Evolutionary conservation across 2,888 invertebrate species (phyloP), one percentile per base, ranked within the genome.

Genomic region (Beris morrisii): DNA sequence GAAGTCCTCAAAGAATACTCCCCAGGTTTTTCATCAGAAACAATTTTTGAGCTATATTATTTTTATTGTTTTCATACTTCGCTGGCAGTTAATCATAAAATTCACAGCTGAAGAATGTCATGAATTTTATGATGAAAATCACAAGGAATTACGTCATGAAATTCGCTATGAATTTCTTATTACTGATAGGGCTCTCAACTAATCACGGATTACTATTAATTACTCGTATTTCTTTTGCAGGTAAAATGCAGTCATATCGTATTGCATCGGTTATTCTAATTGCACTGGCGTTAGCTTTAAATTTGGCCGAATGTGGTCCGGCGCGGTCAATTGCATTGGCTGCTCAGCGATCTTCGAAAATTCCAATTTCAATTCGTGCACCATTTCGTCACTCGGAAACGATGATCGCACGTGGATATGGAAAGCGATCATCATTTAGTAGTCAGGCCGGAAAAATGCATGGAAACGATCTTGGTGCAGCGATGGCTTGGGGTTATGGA

Each of bases 331-430:
- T 72, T 54, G 71, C 71, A 58, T 52, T 64, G 38, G 70, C 69
- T 50, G 67, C 70, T 50, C 66, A 46, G 9, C 57, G 68, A 15
- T 67, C 66, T 13, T 57, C 66, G n/a, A 73, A 72, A 44, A 73
- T 72, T 59, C 73, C 73, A 32, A 70, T 74, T 4, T 71, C 72
- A 31, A 74, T 74, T 53, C 69, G 74, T 44, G 71, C 75, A 4
- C 73, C 73, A 57, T 75, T 73, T 58, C 69, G 71, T 52, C 73
- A 73, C 64, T 69, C 67, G 5, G 73, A 73, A 70, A 73, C 74
- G 11, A 74, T 74, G 73, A 73, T 72, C 31, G 75, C 75, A 5
- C 70, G 75, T n/a, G 75, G 75, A n/a, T 75, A 72, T 65, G 75
- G 75, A 12, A 75, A 75, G 67, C 66, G 75, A n/a, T 70, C 70